Conservation (phyloP, 2,888 invertebrate genomes). For the Drosophila demipolita region DNA sequence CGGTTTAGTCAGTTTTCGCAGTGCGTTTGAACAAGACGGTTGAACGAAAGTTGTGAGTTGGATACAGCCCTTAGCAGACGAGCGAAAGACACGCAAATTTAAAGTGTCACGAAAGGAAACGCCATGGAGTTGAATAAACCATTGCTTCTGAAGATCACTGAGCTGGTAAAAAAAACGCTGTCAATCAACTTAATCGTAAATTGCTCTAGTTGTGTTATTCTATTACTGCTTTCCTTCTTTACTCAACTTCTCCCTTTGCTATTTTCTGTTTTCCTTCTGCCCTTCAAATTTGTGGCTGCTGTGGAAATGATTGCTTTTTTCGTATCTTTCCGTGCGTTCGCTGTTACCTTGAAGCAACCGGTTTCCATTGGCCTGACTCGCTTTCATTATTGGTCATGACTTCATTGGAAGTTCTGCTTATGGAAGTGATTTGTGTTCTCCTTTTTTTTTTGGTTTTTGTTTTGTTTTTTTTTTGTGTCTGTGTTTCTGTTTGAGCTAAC, state of each 20-base stretch:
- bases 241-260: background rate
- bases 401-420: constrained; percentile 35
- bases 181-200: background rate
- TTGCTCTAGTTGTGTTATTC: constrained; percentile 1
- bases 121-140: constrained; percentile 84
- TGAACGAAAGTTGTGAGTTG: constrained; percentile 21
- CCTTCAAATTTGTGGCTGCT: constrained; percentile 9
- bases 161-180: constrained; percentile 79
- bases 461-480: constrained; percentile 4
- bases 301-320: constrained; percentile 3
- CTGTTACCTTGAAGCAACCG: constrained; percentile 38
- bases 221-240: constrained; percentile 9
- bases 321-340: background rate
- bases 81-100: constrained; percentile 26
- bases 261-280: background rate
- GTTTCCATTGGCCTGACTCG: constrained; percentile 40
- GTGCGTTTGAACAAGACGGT: constrained; percentile 55
- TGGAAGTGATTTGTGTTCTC: constrained; percentile 2
- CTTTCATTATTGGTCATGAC: constrained; percentile 45
- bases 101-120: constrained; percentile 19
- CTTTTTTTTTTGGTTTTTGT: background rate
- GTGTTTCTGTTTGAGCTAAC: constrained; percentile 26
- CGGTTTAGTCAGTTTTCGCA: constrained; percentile 54
- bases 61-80: background rate
- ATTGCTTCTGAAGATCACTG: constrained; percentile 83